These are phyloP conservation scores for Mimas tiliae DNA, from an alignment of 2,888 invertebrate species.

Conservation along the genomic window DNA sequence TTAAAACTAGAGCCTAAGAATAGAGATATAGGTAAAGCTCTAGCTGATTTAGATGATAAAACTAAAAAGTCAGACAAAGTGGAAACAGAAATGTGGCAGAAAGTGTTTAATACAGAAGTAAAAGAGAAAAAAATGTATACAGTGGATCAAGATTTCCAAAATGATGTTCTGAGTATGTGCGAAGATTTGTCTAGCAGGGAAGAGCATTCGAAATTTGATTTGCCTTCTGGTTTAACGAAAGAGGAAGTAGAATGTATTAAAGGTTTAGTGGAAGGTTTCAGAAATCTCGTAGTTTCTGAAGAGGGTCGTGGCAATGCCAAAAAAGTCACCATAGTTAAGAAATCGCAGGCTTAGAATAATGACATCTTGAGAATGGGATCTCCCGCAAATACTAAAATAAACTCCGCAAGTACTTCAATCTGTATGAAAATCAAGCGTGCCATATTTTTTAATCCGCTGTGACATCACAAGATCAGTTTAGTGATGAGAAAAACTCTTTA, in stretches of 20 bases:
- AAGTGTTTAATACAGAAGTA: conserved; percentile 53
- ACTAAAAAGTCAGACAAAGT: conserved; percentile 46
- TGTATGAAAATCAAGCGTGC: no score
- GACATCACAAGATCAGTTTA: no score
- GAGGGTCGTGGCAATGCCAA: conserved; percentile 56
- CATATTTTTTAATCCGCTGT: no score
- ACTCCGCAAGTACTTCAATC: no score
- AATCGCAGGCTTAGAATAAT: conserved; percentile 21
- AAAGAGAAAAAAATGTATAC: conserved; percentile 52
- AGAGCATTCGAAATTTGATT: conserved; percentile 63
- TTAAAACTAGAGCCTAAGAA: conserved; percentile 74
- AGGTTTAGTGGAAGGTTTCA: conserved; percentile 54
- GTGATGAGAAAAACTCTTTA: no score
- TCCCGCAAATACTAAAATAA: no score
- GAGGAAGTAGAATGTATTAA: conserved; percentile 65
- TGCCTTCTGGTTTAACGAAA: conserved; percentile 59
- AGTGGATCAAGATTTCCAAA: conserved; percentile 67
- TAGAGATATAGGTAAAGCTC: conserved; percentile 64
- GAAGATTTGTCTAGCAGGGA: conserved; percentile 59
- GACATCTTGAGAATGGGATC: not conserved
- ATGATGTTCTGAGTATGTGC: conserved; percentile 64
- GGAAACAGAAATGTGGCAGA: conserved; percentile 70
- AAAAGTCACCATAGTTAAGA: conserved; percentile 62
- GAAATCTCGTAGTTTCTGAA: conserved; percentile 55
- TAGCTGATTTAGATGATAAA: conserved; percentile 59